Percentiles rank a stretch among this genome's conserved stretches.
Conservation (phyloP, 2,113 vertebrate species). For the Tachycineta bicolor region DNA sequence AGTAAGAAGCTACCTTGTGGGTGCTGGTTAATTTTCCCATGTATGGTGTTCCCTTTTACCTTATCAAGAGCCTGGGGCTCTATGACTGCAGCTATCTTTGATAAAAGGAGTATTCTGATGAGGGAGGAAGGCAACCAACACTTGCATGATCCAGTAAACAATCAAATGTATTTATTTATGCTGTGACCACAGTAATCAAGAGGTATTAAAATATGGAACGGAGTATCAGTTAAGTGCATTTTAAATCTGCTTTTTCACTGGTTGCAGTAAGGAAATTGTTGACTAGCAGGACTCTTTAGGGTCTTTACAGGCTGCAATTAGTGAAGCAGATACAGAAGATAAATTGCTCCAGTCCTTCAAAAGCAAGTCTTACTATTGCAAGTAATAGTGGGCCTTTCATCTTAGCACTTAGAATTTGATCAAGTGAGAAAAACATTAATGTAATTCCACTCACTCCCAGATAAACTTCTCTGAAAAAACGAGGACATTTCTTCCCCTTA, state of each 20-base stretch:
- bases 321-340: background rate
- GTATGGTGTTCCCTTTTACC: background rate
- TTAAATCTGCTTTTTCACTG: slow-evolving; percentile 8
- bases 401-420: background rate
- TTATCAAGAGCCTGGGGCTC: background rate
- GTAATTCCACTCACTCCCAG: background rate
- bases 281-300: background rate
- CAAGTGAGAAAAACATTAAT: background rate
- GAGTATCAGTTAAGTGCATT: background rate
- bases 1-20: background rate
- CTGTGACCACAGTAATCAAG: slow-evolving; percentile 1
- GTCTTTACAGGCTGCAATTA: slow-evolving; percentile 16
- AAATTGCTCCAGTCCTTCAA: background rate
- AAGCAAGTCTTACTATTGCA: slow-evolving; percentile 6
- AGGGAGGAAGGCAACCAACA: background rate
- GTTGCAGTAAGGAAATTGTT: background rate
- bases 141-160: background rate
- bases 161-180: slow-evolving; percentile 19
- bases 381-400: background rate
- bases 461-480: slow-evolving; percentile 7
- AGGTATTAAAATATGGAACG: background rate
- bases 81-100: background rate
- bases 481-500: background rate
- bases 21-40: background rate
- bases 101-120: slow-evolving; percentile 9